These are phyloP conservation scores for Brienomyrus longianalis DNA, from an alignment of 2,113 vertebrate genomes.

Conservation along the genomic window DNA sequence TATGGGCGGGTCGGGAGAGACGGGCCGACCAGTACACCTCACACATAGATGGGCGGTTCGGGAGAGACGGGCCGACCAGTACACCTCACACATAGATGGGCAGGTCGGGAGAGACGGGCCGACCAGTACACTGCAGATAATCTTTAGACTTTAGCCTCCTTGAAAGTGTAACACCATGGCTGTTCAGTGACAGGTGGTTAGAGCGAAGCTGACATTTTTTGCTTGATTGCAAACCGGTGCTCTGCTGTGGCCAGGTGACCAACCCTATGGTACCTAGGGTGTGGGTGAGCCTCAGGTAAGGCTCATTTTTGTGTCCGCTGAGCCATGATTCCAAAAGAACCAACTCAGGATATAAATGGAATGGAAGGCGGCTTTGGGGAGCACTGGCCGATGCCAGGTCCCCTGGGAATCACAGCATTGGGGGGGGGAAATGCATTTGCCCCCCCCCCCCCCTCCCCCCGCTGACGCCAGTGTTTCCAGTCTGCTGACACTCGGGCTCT, in stretches of 20 bases:
- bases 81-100: too few relatives aligned
- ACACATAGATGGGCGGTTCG: too few relatives aligned
- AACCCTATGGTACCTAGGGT: not conserved
- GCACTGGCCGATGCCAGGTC: not conserved
- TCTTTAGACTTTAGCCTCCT: not conserved
- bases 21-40: too few relatives aligned
- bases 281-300: not conserved
- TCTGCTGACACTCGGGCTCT: not conserved
- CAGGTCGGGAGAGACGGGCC: too few relatives aligned
- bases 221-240: not conserved
- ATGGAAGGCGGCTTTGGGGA: not conserved
- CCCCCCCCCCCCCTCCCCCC: not conserved
- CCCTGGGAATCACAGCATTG: not conserved
- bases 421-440: not conserved
- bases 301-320: not conserved
- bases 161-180: not conserved
- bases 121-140: not conserved
- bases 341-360: not conserved
- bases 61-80: too few relatives aligned
- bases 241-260: not conserved
- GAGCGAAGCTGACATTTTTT: not conserved
- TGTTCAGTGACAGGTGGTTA: not conserved
- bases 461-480: not conserved
- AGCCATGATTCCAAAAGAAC: not conserved
- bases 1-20: too few relatives aligned